Base-by-base conservation (phyloP, 1,140 invertebrate species). In the Teleopsis dalmanni region DNA sequence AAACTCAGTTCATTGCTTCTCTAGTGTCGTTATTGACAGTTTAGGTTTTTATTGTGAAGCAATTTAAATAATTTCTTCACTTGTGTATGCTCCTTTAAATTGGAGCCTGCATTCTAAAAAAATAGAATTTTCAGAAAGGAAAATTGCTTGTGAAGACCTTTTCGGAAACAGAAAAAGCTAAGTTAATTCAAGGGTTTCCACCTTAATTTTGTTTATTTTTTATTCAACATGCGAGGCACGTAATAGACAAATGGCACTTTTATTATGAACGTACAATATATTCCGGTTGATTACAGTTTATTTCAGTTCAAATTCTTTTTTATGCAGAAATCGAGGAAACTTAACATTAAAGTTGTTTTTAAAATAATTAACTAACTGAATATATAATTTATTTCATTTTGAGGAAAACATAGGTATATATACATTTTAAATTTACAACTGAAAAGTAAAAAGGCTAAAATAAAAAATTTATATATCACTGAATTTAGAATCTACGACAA, bases 51-150 rank as follows among this genome's bases (percentile, higher is more conserved):
- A 11, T 11, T 9, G 18, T 22, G 18, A 3, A 16, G 14, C 16
- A 31, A 31, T 43, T 31, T 40, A 21, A 13, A 11, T 11, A 43
- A 43, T 43, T 3, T 3, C 11, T 1, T 4, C 16, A 19, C 14
- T 13, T 11, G 26, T 19, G 16, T 27, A 31, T 2, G 2, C 27
- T 29, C 7, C 27, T 3, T 7, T 43, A 19, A 4, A 13, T 3
- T 2, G 27, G n/a, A n/a, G n/a, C n/a, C n/a, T n/a, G n/a, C n/a
- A n/a, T 18, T 11, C 41, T 43, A 43, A 43, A 29, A 27, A 43
- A 43, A 18, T 31, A 27, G 14, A 14, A 19, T 31, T 31, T n/a
- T n/a, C n/a, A n/a, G n/a, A 16, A 2, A 13, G 41, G 26, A 25
- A 29, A 27, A n/a, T 37, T 7, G 16, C 26, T 11, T 26, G 23